phyloP scores from a whole-genome alignment of 1,140 invertebrate species.

The Cecropterus lyciades region DNA sequence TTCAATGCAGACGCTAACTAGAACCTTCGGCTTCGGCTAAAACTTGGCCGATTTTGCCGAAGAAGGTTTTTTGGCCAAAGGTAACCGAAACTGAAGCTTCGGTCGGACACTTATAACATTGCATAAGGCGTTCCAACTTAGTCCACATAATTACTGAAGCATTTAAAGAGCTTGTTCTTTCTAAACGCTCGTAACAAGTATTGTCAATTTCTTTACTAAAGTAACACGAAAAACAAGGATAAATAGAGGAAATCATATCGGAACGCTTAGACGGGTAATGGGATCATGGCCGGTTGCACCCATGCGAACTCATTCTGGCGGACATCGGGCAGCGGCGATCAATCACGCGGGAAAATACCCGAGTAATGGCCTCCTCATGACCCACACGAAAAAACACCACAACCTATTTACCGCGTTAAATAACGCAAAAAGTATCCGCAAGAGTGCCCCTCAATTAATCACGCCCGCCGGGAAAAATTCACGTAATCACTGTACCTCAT shows the following conservation, averaged over 20 bases:
- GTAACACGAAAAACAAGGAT: no score
- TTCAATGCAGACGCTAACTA: no score
- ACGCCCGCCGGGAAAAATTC: slow-evolving; percentile 49
- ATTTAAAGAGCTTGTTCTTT: no score
- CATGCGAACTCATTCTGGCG: slow-evolving; percentile 6
- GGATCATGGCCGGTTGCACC: background rate
- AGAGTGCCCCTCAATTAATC: slow-evolving; percentile 54
- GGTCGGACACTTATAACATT: no score
- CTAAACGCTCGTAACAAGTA: no score
- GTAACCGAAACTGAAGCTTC: no score
- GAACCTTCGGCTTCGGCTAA: no score
- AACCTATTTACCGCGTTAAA: slow-evolving; percentile 66
- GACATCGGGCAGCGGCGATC: slow-evolving; percentile 43
- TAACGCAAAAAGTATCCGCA: slow-evolving; percentile 63
- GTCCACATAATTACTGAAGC: no score
- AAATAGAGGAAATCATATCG: background rate
- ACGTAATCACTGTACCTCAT: slow-evolving; percentile 58
- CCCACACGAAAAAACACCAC: slow-evolving; percentile 58
- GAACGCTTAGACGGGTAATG: background rate
- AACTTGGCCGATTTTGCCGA: no score
- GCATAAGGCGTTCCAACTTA: no score
- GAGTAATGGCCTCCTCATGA: slow-evolving; percentile 64
- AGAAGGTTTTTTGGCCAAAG: no score
- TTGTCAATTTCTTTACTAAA: no score
- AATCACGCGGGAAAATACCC: slow-evolving; percentile 65